Base-by-base conservation (phyloP, 2,113 vertebrate genomes). In the Chaetura pelagica region DNA sequence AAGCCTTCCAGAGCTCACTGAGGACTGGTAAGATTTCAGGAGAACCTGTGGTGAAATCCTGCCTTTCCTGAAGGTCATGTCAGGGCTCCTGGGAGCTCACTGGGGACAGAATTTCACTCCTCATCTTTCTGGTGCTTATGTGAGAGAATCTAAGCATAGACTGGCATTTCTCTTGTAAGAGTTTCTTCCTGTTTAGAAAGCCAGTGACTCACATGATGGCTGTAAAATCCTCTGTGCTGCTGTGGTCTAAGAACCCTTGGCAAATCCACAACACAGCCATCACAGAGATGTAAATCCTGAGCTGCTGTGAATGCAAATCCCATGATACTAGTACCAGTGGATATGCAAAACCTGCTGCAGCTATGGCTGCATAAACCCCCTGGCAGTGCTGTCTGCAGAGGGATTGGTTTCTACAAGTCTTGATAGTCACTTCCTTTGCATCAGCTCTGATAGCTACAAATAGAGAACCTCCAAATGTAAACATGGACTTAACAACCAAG, bases 221-320 rank as follows among this genome's bases (percentile, higher is more conserved):
- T 7, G 61, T 15, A 95, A 93, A 91, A 83, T 22, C 79, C 88
- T 78, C 58, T 27, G 38, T 35, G 48, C 57, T 94, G 59, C 81
- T 90, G 81, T 55, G 44, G 58, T 92, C 90, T 89, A 83, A 93
- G 89, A 92, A 95, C 78, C 64, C 46, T 67, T 77, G 96, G 88
- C 73, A 97, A 96, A 97, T 95, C 77, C 80, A 78, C 84, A 89
- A 82, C 34, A 21, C 64, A 85, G 84, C 62, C 68, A 93, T 74
- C 88, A 90, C 83, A 94, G 90, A 93, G 87, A 96, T 92, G 92
- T 72, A 97, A 96, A 96, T 97, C 88, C 90, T 54, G 58, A 96
- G 88, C 93, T 73, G 75, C 29, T 55, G 73, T 61, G 93, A 96
- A 97, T 90, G 88, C 77, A 97, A 96, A 96, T 94, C 94, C 80